Evolutionary conservation across 35 echinoderm and acorn worm genomes (phyloP).

Genomic region (Ptychodera flava): DNA sequence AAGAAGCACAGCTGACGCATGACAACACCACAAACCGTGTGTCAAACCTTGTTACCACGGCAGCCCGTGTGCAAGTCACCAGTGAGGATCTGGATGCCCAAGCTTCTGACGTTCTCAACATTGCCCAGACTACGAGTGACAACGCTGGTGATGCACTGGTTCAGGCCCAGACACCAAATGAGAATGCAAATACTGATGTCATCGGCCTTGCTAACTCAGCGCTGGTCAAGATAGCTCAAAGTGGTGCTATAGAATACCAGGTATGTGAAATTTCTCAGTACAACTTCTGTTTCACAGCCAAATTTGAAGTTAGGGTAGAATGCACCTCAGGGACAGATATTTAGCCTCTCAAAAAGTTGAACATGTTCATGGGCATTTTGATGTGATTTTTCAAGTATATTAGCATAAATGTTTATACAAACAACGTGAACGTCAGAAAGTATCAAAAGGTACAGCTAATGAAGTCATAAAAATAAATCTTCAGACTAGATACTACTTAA

Average conservation of each 20-base stretch:
- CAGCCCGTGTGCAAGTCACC: constrained; percentile 30
- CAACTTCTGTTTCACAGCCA: too few species aligned
- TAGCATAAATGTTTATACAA: too few species aligned
- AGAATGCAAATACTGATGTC: constrained; percentile 2
- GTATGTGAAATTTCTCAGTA: too few species aligned
- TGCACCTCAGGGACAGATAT: too few species aligned
- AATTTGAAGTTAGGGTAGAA: too few species aligned
- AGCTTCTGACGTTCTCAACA: neutral
- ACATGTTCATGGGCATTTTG: too few species aligned
- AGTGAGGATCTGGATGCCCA: constrained; percentile 21
- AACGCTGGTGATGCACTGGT: neutral
- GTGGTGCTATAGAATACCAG: neutral
- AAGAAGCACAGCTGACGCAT: constrained; percentile 51
- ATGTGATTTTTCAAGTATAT: too few species aligned
- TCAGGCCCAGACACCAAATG: neutral
- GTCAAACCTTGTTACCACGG: constrained; percentile 10
- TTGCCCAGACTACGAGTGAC: constrained; percentile 5
- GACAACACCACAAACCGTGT: constrained; percentile 61
- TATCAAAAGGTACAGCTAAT: too few species aligned
- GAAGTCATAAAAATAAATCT: too few species aligned
- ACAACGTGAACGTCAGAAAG: too few species aligned
- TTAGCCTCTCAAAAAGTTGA: too few species aligned
- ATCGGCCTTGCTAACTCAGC: neutral
- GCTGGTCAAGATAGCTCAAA: constrained; percentile 9
- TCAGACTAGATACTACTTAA: too few species aligned